phyloP scores from a whole-genome alignment of 2,113 vertebrate genomes.

The Pelusios castaneus region DNA sequence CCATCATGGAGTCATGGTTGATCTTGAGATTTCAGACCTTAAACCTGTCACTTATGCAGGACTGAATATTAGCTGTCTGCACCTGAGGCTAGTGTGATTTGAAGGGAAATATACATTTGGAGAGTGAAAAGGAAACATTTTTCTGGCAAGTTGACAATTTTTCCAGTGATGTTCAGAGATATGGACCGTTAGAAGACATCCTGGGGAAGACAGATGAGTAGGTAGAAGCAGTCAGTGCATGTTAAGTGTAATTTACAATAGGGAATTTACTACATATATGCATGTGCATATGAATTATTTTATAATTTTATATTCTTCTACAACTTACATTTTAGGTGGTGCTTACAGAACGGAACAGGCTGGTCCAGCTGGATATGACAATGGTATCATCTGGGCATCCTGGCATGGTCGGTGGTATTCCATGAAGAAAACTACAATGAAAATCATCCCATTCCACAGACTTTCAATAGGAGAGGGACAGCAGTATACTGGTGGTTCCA shows the following conservation, averaged over 20 bases:
- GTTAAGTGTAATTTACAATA: not conserved
- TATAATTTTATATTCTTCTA: not conserved
- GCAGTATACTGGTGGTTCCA: constrained; percentile 68
- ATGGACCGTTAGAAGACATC: not conserved
- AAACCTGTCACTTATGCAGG: not conserved
- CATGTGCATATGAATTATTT: not conserved
- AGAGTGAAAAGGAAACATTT: not conserved
- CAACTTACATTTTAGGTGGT: constrained; percentile 80
- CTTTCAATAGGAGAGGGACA: constrained; percentile 76
- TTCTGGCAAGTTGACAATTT: not conserved
- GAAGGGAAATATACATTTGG: not conserved
- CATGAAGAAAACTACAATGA: constrained; percentile 94
- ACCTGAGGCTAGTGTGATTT: not conserved
- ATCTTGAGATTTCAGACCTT: not conserved
- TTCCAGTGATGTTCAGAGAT: not conserved
- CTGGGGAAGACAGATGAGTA: not conserved
- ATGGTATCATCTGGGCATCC: constrained; percentile 94
- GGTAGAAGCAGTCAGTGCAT: not conserved
- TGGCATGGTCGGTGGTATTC: constrained; percentile 95
- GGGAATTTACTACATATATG: not conserved
- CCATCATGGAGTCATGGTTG: not conserved
- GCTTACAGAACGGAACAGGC: constrained; percentile 81
- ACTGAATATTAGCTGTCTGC: not conserved
- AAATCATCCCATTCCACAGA: constrained; percentile 91
- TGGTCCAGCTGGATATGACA: constrained; percentile 82